Conservation (phyloP, 2,888 invertebrate species). For the Periphyllus acericola region DNA sequence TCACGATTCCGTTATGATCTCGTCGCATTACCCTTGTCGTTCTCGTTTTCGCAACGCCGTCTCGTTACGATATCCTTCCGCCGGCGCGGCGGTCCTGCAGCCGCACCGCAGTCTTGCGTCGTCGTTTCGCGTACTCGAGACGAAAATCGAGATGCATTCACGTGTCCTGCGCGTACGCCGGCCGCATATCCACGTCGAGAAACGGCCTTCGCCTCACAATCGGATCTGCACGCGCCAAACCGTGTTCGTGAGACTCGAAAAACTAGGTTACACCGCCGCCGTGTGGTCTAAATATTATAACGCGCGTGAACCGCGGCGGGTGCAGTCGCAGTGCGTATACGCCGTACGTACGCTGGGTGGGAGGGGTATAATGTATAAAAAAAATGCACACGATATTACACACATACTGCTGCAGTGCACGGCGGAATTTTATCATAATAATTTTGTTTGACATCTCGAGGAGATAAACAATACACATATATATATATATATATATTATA, state of each 20-base stretch:
- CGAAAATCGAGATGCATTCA: background rate
- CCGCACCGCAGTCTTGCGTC: background rate
- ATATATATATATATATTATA: background rate
- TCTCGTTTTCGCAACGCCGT: background rate
- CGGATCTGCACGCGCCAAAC: background rate
- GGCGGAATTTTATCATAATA: background rate
- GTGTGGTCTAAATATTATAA: constrained; percentile 15
- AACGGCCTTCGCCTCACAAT: constrained; percentile 34
- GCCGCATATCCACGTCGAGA: background rate
- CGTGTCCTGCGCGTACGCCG: background rate
- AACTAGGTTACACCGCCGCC: constrained; percentile 35
- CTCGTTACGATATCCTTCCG: background rate
- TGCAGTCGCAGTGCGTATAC: background rate
- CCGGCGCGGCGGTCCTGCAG: background rate
- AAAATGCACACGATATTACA: background rate
- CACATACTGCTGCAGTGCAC: too few species aligned
- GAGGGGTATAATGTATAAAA: background rate
- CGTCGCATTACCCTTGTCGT: background rate
- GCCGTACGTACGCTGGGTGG: too few species aligned
- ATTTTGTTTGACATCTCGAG: background rate
- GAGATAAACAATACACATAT: background rate
- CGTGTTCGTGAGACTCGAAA: constrained; percentile 34
- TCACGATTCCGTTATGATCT: constrained; percentile 38
- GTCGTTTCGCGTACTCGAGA: background rate
- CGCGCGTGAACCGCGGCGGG: constrained; percentile 3